Conservation (phyloP, 2,797 vertebrate species). For the Adrianichthys oophorus region DNA sequence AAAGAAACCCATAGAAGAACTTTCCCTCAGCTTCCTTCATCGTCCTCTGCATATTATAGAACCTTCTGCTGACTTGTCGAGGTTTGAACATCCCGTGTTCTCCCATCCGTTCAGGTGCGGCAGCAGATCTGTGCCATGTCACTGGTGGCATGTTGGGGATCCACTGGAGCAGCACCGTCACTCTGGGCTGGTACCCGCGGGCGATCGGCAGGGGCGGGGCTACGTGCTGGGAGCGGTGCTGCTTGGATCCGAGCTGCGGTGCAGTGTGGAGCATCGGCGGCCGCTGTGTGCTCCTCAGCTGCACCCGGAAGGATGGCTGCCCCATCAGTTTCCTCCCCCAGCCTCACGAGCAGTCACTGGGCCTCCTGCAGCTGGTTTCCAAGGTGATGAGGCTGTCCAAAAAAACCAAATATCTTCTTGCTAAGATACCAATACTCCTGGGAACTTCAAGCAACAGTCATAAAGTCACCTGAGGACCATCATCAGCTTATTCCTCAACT, state of each 20-base stretch:
- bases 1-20: too few species aligned
- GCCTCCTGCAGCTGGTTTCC: conserved; percentile 75
- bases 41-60: too few species aligned
- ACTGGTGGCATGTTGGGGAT: conserved; percentile 77
- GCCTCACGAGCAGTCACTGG: conserved; percentile 71
- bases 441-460: neutral
- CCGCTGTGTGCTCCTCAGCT: conserved; percentile 87
- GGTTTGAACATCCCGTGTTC: neutral
- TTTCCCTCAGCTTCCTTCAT: too few species aligned
- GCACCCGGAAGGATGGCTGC: conserved; percentile 73
- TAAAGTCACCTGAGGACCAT: too few species aligned
- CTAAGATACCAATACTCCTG: neutral
- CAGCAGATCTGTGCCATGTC: conserved; percentile 71
- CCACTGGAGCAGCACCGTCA: conserved; percentile 73
- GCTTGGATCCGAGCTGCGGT: conserved; percentile 81
- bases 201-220: conserved; percentile 63
- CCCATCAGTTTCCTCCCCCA: conserved; percentile 70
- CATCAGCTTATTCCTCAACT: too few species aligned
- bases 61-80: too few species aligned
- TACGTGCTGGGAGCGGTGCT: conserved; percentile 85
- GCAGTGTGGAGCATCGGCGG: conserved; percentile 90
- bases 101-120: conserved; percentile 48
- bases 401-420: neutral
- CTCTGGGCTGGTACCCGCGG: conserved; percentile 75
- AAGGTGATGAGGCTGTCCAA: conserved; percentile 49